Base-by-base conservation (phyloP, 2,797 vertebrate genomes). In the Simalia tracyae region DNA sequence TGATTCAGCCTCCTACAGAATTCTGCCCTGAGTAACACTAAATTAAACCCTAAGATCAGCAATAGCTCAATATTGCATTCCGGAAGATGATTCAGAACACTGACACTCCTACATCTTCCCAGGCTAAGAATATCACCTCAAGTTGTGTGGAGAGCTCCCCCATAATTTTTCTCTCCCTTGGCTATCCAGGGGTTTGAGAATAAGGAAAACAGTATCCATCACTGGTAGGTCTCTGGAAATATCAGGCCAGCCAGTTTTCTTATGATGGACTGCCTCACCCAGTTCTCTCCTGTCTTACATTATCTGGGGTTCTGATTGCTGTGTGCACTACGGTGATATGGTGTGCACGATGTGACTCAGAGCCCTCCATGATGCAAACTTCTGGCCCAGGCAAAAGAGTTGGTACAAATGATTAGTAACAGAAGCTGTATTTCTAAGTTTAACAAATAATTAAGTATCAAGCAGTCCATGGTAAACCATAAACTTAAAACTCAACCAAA, bases 321-420 rank as follows among this genome's bases (percentile, higher is more conserved):
- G 66, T 14, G n/a, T 72, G n/a, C 15, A 1, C 68, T 72, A 72
- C 19, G 1, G 0, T 72, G 31, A 72, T 72, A 36, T 7, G 15
- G 31, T 36, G 5, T 2, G 2, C 31, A 72, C 17, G 31, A 72
- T 72, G 66, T 15, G 66, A 19, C 6, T 36, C 2, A 0, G 68
- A 36, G 2, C 19, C 68, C 6, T 72, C 31, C 68, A 72, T 72
- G 6, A 2, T 31, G 28, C 42, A 90, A 22, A 28, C n/a, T 81
- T 56, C 89, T 81, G 46, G 46, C 66, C 56, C 10, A 76, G 85
- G 72, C 91, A 64, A 86, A 93, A 93, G 31, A 72, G 84, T 94
- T 92, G 93, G 93, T 95, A 89, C 89, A 86, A 36, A 42, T 64
- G 91, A 93, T 94, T 89, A 95, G 91, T 42, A 91, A 92, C 59